Conservation (phyloP, 2,113 vertebrate genomes). For the Varanus komodoensis region DNA sequence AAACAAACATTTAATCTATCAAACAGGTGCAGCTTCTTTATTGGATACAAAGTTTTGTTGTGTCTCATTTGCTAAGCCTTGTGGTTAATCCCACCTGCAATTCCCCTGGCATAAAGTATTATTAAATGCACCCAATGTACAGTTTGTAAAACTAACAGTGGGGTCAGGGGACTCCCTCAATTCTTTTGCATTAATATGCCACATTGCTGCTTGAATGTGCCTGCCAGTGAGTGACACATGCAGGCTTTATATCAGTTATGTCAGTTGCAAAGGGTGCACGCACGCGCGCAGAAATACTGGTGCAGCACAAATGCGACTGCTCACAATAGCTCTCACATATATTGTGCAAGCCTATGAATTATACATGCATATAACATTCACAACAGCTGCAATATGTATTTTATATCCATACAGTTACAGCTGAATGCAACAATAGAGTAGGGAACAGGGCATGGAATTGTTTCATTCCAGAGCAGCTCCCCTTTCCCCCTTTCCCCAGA, state of each 20-base stretch:
- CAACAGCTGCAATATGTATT: not conserved
- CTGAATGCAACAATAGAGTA: not conserved
- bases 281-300: not conserved
- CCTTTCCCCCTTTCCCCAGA: too few species aligned
- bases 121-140: conserved; percentile 23
- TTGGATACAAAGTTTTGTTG: not conserved
- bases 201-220: not conserved
- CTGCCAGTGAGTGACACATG: not conserved
- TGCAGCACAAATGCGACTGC: not conserved
- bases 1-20: conserved; percentile 44
- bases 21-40: not conserved
- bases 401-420: not conserved
- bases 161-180: not conserved
- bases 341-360: not conserved
- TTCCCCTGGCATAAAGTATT: conserved; percentile 31
- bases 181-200: not conserved
- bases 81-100: conserved; percentile 40
- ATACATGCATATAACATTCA: not conserved
- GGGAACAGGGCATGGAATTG: too few species aligned
- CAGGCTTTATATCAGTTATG: not conserved
- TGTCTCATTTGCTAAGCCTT: conserved; percentile 24
- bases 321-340: too few species aligned
- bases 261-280: too few species aligned
- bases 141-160: conserved; percentile 34
- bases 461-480: not conserved